Percentiles rank a stretch among this genome's conserved stretches.
These are phyloP conservation scores for Hirudinaria manillensis DNA, from an alignment of 2,888 invertebrate genomes.

Conservation along the genomic window DNA sequence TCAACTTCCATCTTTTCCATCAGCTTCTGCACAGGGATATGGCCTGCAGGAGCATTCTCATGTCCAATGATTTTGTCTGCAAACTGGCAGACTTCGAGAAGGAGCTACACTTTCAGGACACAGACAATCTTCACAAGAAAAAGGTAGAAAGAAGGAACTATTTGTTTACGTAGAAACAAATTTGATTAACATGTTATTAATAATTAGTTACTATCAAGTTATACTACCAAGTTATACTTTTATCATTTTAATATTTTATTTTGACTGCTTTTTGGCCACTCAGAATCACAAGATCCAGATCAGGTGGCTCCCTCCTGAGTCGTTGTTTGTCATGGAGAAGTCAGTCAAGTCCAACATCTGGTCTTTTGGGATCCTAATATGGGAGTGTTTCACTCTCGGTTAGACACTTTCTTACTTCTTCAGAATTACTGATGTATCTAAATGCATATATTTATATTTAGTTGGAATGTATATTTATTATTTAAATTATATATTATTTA, in stretches of 20 bases:
- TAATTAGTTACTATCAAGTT: no score
- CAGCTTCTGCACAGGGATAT: constrained; percentile 20
- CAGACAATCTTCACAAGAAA: not conserved
- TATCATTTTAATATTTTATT: not conserved
- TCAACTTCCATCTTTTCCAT: no score
- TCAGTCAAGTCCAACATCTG: constrained; percentile 21
- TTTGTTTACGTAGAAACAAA: not conserved
- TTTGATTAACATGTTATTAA: not conserved
- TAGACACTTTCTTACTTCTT: not conserved
- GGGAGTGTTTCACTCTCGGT: constrained; percentile 28
- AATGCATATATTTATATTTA: not conserved
- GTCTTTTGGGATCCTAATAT: constrained; percentile 21
- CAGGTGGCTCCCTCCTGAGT: constrained; percentile 28
- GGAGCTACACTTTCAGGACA: constrained; percentile 14
- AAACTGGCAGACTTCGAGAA: constrained; percentile 24
- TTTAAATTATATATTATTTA: not conserved
- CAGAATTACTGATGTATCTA: not conserved
- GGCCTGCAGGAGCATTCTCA: not conserved
- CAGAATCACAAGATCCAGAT: constrained; percentile 8
- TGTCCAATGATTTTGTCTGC: constrained; percentile 13
- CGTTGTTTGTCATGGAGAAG: constrained; percentile 19
- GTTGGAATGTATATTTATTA: not conserved
- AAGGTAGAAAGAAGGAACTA: no score
- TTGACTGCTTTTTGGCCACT: not conserved
- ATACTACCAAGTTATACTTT: not conserved